Evolutionary conservation across 2,113 vertebrate species (phyloP).

Genomic region (Corynorhinus townsendii): DNA sequence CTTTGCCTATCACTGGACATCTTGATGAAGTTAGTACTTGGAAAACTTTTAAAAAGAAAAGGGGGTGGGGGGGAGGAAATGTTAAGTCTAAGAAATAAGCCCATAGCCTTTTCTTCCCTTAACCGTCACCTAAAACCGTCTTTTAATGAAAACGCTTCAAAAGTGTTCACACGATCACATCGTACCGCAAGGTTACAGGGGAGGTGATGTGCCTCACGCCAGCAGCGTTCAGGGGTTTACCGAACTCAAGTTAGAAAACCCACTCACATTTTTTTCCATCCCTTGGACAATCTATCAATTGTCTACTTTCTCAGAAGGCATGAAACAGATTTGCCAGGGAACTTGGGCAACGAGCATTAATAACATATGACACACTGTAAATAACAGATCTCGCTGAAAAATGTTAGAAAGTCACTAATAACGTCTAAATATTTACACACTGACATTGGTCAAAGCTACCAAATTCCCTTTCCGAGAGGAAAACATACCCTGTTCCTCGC

Average conservation of each 20-base stretch:
- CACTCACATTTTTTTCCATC: constrained; percentile 78
- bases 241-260: constrained; percentile 73
- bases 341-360: constrained; percentile 80
- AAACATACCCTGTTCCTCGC: constrained; percentile 70
- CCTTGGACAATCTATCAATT: constrained; percentile 83
- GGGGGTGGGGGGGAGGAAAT: background rate
- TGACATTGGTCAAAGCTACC: constrained; percentile 76
- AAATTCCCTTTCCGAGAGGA: constrained; percentile 59
- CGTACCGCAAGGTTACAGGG: constrained; percentile 50
- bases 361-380: constrained; percentile 83
- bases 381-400: constrained; percentile 81
- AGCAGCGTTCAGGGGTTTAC: constrained; percentile 35
- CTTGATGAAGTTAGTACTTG: constrained; percentile 76
- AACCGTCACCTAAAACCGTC: background rate
- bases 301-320: constrained; percentile 82
- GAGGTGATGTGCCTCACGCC: background rate
- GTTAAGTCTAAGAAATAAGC: constrained; percentile 44
- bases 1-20: constrained; percentile 94
- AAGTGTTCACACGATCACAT: constrained; percentile 14
- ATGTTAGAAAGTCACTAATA: constrained; percentile 81
- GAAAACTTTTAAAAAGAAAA: constrained; percentile 55
- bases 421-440: constrained; percentile 84
- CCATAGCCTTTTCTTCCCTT: background rate
- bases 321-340: constrained; percentile 78
- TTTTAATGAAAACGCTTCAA: constrained; percentile 24